A percentile compares a stretch with the other conserved stretches of the same genome.
phyloP scores from a whole-genome alignment of 2,888 invertebrate genomes.

The Hyalella azteca region DNA sequence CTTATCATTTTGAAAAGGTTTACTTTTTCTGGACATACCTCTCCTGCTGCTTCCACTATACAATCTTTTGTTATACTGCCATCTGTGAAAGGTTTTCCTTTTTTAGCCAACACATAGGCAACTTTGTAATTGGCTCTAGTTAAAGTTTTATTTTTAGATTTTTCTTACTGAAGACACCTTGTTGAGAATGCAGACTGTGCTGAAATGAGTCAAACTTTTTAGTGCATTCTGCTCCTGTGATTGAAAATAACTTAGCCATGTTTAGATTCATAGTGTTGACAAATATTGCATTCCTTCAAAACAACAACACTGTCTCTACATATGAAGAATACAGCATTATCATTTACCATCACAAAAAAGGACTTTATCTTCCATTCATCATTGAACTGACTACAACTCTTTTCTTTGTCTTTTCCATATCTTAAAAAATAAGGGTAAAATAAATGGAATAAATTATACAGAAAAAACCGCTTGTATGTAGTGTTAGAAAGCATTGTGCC shows the following conservation, averaged over 20 bases:
- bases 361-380: slow-evolving; percentile 30
- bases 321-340: neutral
- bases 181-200: neutral
- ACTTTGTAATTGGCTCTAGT: slow-evolving; percentile 6
- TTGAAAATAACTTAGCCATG: neutral
- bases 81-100: slow-evolving; percentile 40
- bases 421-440: neutral
- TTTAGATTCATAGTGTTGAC: neutral
- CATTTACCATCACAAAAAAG: slow-evolving; percentile 5
- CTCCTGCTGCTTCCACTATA: slow-evolving; percentile 33
- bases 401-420: slow-evolving; percentile 29
- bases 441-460: neutral
- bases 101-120: slow-evolving; percentile 35
- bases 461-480: too few species aligned
- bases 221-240: too few species aligned
- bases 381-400: slow-evolving; percentile 24
- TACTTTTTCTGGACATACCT: slow-evolving; percentile 10
- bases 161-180: neutral
- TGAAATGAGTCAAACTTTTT: neutral
- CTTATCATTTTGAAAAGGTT: slow-evolving; percentile 33
- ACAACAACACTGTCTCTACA: neutral
- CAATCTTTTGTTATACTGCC: slow-evolving; percentile 27
- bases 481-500: too few species aligned
- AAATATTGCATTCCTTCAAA: neutral
- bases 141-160: neutral